Percentiles rank a stretch among this genome's conserved stretches.
phyloP scores from a whole-genome alignment of 2,113 vertebrate genomes.

The Etheostoma spectabile region DNA sequence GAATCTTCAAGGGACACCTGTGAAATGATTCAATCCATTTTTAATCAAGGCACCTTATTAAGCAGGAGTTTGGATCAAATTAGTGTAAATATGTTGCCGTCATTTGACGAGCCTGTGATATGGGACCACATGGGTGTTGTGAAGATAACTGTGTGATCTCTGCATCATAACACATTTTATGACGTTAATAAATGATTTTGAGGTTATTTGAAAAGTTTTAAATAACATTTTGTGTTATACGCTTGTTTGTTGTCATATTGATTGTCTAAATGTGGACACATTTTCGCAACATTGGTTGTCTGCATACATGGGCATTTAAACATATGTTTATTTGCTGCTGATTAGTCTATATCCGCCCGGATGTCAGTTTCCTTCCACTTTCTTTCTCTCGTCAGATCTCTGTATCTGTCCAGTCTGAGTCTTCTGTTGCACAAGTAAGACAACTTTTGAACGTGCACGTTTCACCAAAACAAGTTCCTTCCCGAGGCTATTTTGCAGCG shows the following conservation, averaged over 20 bases:
- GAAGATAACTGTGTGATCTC: background rate
- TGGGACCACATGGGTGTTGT: constrained; percentile 6
- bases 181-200: background rate
- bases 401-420: too few relatives aligned
- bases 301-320: too few relatives aligned
- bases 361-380: too few relatives aligned
- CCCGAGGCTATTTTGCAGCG: too few relatives aligned
- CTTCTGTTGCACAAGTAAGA: too few relatives aligned
- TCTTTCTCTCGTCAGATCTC: too few relatives aligned
- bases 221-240: background rate
- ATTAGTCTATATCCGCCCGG: too few relatives aligned
- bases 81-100: background rate
- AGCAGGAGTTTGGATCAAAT: constrained; percentile 14
- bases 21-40: constrained; percentile 48
- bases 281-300: too few relatives aligned
- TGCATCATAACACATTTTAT: background rate
- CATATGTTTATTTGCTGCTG: too few relatives aligned
- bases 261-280: background rate
- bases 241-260: background rate
- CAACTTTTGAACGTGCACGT: too few relatives aligned
- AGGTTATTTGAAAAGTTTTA: background rate
- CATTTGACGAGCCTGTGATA: constrained; percentile 11
- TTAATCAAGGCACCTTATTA: constrained; percentile 57
- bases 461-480: too few relatives aligned
- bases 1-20: constrained; percentile 32